Evolutionary conservation across 2,113 vertebrate genomes (phyloP).

Genomic region (Sceloporus tristichus): DNA sequence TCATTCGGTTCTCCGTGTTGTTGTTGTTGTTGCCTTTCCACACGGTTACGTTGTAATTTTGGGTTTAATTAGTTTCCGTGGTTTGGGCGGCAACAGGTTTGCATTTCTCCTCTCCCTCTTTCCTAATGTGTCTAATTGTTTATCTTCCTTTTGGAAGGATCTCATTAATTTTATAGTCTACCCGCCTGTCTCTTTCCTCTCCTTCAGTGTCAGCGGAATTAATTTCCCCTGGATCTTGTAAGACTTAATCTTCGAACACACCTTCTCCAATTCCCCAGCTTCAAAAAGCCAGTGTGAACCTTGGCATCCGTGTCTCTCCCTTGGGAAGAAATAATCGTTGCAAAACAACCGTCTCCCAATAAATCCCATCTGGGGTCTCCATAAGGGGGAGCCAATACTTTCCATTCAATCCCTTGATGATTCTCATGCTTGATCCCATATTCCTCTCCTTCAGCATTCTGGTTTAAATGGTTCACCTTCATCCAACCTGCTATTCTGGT

Average conservation of each 20-base stretch:
- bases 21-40: slow-evolving; percentile 46
- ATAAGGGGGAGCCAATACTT: too few species aligned
- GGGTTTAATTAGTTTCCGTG: slow-evolving; percentile 79
- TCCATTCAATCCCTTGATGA: too few species aligned
- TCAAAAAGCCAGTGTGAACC: slow-evolving; percentile 1
- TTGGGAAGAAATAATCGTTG: slow-evolving; percentile 13
- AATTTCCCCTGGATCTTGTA: slow-evolving; percentile 63
- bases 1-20: slow-evolving; percentile 38
- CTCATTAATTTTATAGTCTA: slow-evolving; percentile 82
- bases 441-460: too few species aligned
- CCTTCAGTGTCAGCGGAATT: slow-evolving; percentile 65
- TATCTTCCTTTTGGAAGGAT: slow-evolving; percentile 76
- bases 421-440: too few species aligned
- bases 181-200: slow-evolving; percentile 48
- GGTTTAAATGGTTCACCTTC: too few species aligned
- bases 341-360: slow-evolving; percentile 1
- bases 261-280: not conserved
- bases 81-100: slow-evolving; percentile 75
- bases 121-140: slow-evolving; percentile 81
- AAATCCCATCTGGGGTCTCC: slow-evolving; percentile 10
- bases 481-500: too few species aligned
- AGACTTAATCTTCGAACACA: slow-evolving; percentile 19
- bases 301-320: not conserved
- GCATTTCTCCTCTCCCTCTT: slow-evolving; percentile 62
- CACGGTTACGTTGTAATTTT: slow-evolving; percentile 74